Evolutionary conservation across 2,888 invertebrate genomes (phyloP).

Genomic region (Cabera pusaria): DNA sequence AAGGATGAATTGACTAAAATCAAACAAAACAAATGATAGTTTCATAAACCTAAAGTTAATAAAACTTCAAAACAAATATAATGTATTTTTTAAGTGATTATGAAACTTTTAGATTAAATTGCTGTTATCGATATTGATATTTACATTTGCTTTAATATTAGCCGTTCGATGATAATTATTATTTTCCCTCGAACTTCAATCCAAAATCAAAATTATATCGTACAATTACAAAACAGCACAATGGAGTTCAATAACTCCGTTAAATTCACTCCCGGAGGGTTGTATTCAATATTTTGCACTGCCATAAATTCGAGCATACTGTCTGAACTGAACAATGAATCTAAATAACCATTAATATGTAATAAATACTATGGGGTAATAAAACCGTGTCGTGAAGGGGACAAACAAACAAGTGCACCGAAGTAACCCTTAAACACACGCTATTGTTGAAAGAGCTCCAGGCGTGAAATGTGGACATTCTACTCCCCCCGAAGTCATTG

Average conservation of each 20-base stretch:
- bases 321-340: conserved; percentile 78
- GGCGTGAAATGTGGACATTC: conserved; percentile 51
- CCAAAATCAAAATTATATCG: conserved; percentile 49
- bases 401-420: conserved; percentile 80
- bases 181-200: conserved; percentile 23
- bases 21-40: no score
- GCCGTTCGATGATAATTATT: not conserved
- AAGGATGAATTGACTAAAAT: no score
- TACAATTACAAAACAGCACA: conserved; percentile 56
- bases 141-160: not conserved
- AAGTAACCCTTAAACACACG: conserved; percentile 68
- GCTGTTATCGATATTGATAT: not conserved
- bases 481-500: conserved; percentile 48
- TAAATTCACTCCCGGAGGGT: conserved; percentile 53
- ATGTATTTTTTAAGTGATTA: no score
- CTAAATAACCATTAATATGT: conserved; percentile 84
- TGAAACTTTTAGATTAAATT: no score
- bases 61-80: no score
- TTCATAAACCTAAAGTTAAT: no score
- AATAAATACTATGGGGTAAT: conserved; percentile 82
- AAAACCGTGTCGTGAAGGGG: conserved; percentile 71
- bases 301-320: conserved; percentile 81
- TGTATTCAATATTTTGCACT: conserved; percentile 70
- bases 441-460: conserved; percentile 56
- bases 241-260: conserved; percentile 57